Evolutionary conservation across 2,888 invertebrate species (phyloP).

Genomic region (Athrips mouffetella): DNA sequence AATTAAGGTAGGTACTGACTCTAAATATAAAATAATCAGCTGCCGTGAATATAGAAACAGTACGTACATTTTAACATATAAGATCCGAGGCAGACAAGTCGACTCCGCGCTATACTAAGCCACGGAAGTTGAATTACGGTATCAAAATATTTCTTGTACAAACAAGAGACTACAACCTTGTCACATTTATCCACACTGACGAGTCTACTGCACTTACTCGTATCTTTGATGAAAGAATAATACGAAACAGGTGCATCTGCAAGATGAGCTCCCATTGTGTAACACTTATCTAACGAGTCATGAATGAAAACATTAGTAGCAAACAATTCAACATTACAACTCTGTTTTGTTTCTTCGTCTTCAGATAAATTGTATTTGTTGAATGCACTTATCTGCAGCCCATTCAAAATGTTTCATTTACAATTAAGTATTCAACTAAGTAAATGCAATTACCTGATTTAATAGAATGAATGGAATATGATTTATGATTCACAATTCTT

Average conservation of each 20-base stretch:
- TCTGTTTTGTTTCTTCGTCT: constrained; percentile 20
- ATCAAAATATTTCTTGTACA: constrained; percentile 58
- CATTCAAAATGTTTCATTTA: constrained; percentile 7
- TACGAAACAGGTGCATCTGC: constrained; percentile 29
- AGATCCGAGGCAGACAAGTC: constrained; percentile 39
- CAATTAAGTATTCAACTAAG: not conserved
- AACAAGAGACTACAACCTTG: constrained; percentile 46
- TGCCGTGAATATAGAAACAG: not conserved
- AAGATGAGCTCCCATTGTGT: constrained; percentile 31
- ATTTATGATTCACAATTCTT: too few species aligned
- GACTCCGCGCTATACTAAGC: constrained; percentile 52
- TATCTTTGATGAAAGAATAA: constrained; percentile 22
- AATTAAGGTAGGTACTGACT: not conserved
- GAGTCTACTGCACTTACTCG: constrained; percentile 11
- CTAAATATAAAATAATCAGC: not conserved
- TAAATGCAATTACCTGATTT: too few species aligned
- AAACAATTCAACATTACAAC: constrained; percentile 28
- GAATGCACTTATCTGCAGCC: constrained; percentile 8
- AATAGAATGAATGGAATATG: constrained; percentile 1
- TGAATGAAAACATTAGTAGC: constrained; percentile 42
- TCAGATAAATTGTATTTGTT: constrained; percentile 7
- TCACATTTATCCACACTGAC: constrained; percentile 30
- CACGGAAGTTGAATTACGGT: constrained; percentile 64
- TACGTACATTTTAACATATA: not conserved
- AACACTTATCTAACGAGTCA: constrained; percentile 39